Evolutionary conservation across 2,888 invertebrate species (phyloP).

Genomic region (Brachycybe producta): DNA sequence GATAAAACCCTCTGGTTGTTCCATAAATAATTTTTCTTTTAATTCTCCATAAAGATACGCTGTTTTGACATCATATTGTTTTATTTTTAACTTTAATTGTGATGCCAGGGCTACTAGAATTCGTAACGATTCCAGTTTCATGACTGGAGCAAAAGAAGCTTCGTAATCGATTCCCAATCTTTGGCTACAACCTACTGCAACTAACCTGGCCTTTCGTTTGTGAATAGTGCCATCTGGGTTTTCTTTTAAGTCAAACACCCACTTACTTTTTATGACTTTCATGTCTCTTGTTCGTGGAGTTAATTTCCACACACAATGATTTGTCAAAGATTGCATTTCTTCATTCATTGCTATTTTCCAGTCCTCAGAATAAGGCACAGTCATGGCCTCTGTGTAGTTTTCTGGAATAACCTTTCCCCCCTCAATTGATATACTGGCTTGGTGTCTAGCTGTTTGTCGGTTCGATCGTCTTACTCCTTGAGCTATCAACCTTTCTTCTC

Average conservation of each 20-base stretch:
- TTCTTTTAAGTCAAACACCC: slow-evolving; percentile 19
- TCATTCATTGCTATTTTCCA: slow-evolving; percentile 19
- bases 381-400: too few relatives aligned
- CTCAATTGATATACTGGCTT: too few relatives aligned
- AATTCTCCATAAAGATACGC: slow-evolving; percentile 19
- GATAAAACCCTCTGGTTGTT: slow-evolving; percentile 18
- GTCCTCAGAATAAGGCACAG: background rate
- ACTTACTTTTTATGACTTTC: slow-evolving; percentile 17
- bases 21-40: slow-evolving; percentile 18
- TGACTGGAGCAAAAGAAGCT: slow-evolving; percentile 17
- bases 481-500: too few relatives aligned
- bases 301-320: slow-evolving; percentile 17
- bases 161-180: slow-evolving; percentile 16
- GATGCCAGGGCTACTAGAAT: slow-evolving; percentile 16
- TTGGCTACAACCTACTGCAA: slow-evolving; percentile 18
- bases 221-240: slow-evolving; percentile 18
- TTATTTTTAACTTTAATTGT: slow-evolving; percentile 4
- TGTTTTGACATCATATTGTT: slow-evolving; percentile 17
- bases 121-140: slow-evolving; percentile 11
- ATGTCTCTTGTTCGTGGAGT: slow-evolving; percentile 1
- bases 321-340: slow-evolving; percentile 17
- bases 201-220: slow-evolving; percentile 18
- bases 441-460: too few relatives aligned
- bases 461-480: too few relatives aligned
- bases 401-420: too few relatives aligned